These are phyloP conservation scores for Galbula dea DNA, from an alignment of 2,113 vertebrate species.

Conservation along the genomic window DNA sequence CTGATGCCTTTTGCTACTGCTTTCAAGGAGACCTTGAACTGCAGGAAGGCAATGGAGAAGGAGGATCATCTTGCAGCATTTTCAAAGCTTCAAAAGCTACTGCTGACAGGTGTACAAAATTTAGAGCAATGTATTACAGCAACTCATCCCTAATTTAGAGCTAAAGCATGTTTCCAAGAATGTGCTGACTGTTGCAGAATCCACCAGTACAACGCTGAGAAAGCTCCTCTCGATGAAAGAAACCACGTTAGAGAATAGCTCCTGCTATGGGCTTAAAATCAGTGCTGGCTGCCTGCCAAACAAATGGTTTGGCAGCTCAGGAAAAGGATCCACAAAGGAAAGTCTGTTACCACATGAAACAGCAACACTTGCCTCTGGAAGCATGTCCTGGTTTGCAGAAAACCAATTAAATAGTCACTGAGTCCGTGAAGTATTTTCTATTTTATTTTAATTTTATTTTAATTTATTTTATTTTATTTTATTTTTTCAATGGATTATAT, in stretches of 20 bases:
- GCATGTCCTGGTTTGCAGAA: conserved; percentile 11
- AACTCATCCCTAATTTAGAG: conserved; percentile 38
- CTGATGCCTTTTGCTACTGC: neutral
- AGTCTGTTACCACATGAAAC: conserved; percentile 6
- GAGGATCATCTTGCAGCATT: conserved; percentile 13
- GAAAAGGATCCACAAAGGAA: neutral
- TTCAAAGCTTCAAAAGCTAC: neutral
- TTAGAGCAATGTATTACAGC: conserved; percentile 6
- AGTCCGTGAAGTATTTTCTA: neutral
- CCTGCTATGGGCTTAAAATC: conserved; percentile 34
- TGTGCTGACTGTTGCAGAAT: conserved; percentile 12
- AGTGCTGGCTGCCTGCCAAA: conserved; percentile 20
- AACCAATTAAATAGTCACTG: conserved; percentile 15
- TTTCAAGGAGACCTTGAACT: conserved; percentile 24
- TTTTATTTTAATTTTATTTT: neutral
- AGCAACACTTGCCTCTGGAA: conserved; percentile 12
- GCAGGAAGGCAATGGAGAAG: neutral
- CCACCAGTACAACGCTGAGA: conserved; percentile 19
- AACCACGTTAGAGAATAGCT: neutral
- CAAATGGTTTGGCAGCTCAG: conserved; percentile 20
- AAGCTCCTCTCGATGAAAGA: conserved; percentile 20
- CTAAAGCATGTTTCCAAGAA: conserved; percentile 23
- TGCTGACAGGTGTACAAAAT: conserved; percentile 23
- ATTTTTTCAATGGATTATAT: neutral
- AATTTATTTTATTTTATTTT: neutral